phyloP scores from a whole-genome alignment of 2,113 vertebrate genomes.

The Climacteris rufus region DNA sequence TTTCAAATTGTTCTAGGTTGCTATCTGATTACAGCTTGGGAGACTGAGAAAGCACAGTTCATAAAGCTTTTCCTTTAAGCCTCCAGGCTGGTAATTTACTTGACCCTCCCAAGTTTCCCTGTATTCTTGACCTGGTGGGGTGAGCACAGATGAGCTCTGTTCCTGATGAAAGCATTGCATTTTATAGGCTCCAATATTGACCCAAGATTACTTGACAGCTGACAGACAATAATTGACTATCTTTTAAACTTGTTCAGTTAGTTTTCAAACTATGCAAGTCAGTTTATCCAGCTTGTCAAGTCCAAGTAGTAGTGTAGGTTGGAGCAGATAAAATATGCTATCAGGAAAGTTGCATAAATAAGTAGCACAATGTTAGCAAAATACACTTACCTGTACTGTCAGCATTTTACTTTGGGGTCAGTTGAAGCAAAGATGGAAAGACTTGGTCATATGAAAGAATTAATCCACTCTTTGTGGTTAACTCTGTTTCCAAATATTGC shows the following conservation, averaged over 20 bases:
- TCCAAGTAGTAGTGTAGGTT: not conserved
- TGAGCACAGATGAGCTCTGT: not conserved
- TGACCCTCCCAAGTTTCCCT: not conserved
- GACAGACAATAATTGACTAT: not conserved
- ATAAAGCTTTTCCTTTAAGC: not conserved
- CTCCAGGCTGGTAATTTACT: not conserved
- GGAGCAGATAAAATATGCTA: not conserved
- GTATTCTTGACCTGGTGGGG: not conserved
- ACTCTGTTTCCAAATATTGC: not conserved
- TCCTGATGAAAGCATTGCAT: not conserved
- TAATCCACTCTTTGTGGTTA: not conserved
- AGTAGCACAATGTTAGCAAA: not conserved
- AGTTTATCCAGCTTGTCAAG: not conserved
- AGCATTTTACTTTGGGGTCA: not conserved
- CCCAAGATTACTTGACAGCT: not conserved
- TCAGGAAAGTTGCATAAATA: not conserved
- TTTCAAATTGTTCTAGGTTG: not conserved
- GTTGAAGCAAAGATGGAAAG: not conserved
- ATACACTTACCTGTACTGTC: not conserved
- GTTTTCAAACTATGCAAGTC: not conserved
- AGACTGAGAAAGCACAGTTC: not conserved
- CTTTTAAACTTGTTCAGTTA: not conserved
- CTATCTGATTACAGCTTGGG: not conserved
- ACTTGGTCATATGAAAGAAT: not conserved
- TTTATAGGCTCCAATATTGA: not conserved